Evolutionary conservation across 2,888 invertebrate genomes (phyloP).

Genomic region (Limenitis camilla): DNA sequence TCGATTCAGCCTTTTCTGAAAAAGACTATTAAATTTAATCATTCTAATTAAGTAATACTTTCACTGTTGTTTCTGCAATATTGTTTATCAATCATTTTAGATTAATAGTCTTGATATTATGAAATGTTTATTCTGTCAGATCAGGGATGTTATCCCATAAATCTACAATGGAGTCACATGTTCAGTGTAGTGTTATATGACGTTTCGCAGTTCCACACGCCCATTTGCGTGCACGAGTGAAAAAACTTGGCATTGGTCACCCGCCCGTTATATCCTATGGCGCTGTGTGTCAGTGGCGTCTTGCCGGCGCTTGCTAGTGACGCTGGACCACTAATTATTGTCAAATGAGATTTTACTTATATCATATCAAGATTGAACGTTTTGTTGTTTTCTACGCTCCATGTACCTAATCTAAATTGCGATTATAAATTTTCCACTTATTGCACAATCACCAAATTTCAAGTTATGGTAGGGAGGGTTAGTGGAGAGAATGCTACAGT

Average conservation of each 20-base stretch:
- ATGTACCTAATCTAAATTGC: too few species aligned
- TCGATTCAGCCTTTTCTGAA: too few species aligned
- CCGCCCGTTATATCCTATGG: slow-evolving; percentile 46
- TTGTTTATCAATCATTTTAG: too few species aligned
- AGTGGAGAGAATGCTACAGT: too few species aligned
- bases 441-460: too few species aligned
- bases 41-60: too few species aligned
- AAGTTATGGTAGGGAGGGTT: too few species aligned
- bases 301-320: slow-evolving; percentile 28
- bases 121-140: not conserved
- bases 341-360: not conserved
- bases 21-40: too few species aligned
- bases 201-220: slow-evolving; percentile 40
- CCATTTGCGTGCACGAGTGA: slow-evolving; percentile 43
- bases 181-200: slow-evolving; percentile 34
- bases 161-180: slow-evolving; percentile 14
- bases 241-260: slow-evolving; percentile 58
- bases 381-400: too few species aligned
- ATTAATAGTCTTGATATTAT: too few species aligned
- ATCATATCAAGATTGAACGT: not conserved
- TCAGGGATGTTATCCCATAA: not conserved
- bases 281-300: slow-evolving; percentile 47
- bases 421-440: too few species aligned
- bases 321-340: slow-evolving; percentile 14
- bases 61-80: too few species aligned